phyloP scores from a whole-genome alignment of 2,888 invertebrate species.

The Drosophila nr. perissopoda region DNA sequence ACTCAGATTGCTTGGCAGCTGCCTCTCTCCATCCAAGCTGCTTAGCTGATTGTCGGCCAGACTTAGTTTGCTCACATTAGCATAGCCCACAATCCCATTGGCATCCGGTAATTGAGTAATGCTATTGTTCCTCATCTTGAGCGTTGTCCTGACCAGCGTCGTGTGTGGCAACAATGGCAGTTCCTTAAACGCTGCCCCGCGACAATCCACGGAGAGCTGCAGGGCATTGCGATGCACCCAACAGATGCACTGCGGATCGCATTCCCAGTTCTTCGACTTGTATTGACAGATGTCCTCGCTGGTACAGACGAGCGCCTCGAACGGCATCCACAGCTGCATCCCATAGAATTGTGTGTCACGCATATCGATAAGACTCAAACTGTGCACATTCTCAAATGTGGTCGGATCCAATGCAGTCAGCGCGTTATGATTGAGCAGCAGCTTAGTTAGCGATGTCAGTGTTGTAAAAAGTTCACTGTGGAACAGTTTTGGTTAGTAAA shows the following conservation, averaged over 20 bases:
- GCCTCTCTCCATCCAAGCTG: slow-evolving; percentile 70
- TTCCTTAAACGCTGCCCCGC: slow-evolving; percentile 82
- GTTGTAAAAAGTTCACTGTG: slow-evolving; percentile 83
- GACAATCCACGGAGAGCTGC: slow-evolving; percentile 86
- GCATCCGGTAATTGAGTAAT: slow-evolving; percentile 81
- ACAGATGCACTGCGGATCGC: slow-evolving; percentile 86
- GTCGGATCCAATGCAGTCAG: slow-evolving; percentile 81
- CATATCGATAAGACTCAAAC: slow-evolving; percentile 86
- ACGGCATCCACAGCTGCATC: slow-evolving; percentile 54
- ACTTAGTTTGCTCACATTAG: slow-evolving; percentile 85
- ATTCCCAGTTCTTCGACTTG: slow-evolving; percentile 79
- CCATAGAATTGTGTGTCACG: slow-evolving; percentile 86
- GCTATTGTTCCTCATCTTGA: slow-evolving; percentile 84
- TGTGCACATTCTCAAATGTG: slow-evolving; percentile 86
- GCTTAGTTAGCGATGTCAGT: slow-evolving; percentile 84
- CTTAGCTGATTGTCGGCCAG: slow-evolving; percentile 86
- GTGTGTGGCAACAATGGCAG: slow-evolving; percentile 83
- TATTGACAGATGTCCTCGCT: slow-evolving; percentile 86
- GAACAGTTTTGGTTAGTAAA: slow-evolving; percentile 34
- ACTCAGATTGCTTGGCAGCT: slow-evolving; percentile 84
- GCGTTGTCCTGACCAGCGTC: slow-evolving; percentile 73
- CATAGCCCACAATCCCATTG: slow-evolving; percentile 81
- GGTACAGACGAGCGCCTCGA: slow-evolving; percentile 53
- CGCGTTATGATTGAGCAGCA: slow-evolving; percentile 86
- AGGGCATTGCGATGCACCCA: slow-evolving; percentile 83